These are phyloP conservation scores for Parelbella ahira DNA, from an alignment of 2,888 invertebrate genomes.

Conservation along the genomic window DNA sequence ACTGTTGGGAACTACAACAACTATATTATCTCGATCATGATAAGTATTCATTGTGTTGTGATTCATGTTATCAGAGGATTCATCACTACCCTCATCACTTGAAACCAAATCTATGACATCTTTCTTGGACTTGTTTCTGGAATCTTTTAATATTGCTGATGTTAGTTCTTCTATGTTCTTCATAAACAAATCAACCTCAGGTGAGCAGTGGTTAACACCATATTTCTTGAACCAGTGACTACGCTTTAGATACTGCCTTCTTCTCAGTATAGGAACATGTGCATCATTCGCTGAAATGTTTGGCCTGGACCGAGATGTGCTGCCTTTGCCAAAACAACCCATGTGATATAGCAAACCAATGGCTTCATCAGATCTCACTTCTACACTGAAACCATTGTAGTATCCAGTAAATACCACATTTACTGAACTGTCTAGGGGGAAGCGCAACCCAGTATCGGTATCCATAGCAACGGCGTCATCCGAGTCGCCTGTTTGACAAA, in stretches of 20 bases:
- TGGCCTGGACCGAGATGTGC: slow-evolving; percentile 80
- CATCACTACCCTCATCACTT: slow-evolving; percentile 57
- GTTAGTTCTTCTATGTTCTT: slow-evolving; percentile 52
- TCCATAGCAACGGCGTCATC: slow-evolving; percentile 55
- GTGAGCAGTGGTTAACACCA: slow-evolving; percentile 38
- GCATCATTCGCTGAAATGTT: slow-evolving; percentile 54
- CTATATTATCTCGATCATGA: slow-evolving; percentile 55
- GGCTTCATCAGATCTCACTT: slow-evolving; percentile 80
- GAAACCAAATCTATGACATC: slow-evolving; percentile 72
- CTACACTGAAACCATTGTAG: slow-evolving; percentile 85
- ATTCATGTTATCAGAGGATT: slow-evolving; percentile 35
- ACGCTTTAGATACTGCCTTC: slow-evolving; percentile 82
- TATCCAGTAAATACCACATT: slow-evolving; percentile 78
- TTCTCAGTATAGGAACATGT: slow-evolving; percentile 76
- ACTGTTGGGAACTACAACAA: slow-evolving; percentile 83
- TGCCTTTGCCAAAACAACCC: slow-evolving; percentile 90
- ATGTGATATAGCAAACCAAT: slow-evolving; percentile 83
- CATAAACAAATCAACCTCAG: slow-evolving; percentile 48
- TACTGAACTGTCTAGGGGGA: slow-evolving; percentile 67
- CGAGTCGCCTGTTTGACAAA: slow-evolving; percentile 72
- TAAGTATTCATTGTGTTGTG: slow-evolving; percentile 29
- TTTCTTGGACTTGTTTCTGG: slow-evolving; percentile 41
- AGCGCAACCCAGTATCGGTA: slow-evolving; percentile 63
- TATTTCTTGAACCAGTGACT: slow-evolving; percentile 77
- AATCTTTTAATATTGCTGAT: slow-evolving; percentile 49